phyloP scores from a whole-genome alignment of 2,113 vertebrate genomes.

The Menura novaehollandiae region DNA sequence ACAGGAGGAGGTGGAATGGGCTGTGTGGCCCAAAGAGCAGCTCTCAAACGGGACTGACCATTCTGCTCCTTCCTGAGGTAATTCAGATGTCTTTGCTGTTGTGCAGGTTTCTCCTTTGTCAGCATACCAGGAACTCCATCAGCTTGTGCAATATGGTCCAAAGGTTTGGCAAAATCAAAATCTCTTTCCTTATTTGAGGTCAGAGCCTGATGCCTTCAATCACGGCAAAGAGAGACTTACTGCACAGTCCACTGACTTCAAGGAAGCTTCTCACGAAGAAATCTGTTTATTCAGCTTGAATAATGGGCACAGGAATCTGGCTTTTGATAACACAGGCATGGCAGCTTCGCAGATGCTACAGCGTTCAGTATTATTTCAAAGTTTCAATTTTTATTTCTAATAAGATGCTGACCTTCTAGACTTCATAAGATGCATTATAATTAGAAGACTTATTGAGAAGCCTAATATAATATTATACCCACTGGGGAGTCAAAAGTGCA shows the following conservation, averaged over 20 bases:
- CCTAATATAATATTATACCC: constrained; percentile 79
- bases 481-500: constrained; percentile 64
- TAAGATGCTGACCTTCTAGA: constrained; percentile 80
- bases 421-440: constrained; percentile 73
- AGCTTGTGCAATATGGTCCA: constrained; percentile 27
- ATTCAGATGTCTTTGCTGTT: neutral
- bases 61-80: neutral
- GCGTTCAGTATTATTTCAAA: neutral
- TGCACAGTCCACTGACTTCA: constrained; percentile 49
- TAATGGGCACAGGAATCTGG: neutral
- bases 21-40: neutral
- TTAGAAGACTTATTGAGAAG: constrained; percentile 77
- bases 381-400: constrained; percentile 79
- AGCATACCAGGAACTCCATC: neutral
- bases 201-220: neutral
- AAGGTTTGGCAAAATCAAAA: constrained; percentile 21
- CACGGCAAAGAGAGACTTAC: neutral
- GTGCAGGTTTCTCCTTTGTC: neutral
- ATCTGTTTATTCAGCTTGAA: constrained; percentile 43
- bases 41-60: neutral
- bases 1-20: neutral
- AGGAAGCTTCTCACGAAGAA: constrained; percentile 63
- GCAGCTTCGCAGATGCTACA: neutral
- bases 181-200: constrained; percentile 47
- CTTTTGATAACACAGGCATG: neutral